Base-by-base conservation (phyloP, 37 sponge, comb jelly and placozoan species). In the Crambe crambe region DNA sequence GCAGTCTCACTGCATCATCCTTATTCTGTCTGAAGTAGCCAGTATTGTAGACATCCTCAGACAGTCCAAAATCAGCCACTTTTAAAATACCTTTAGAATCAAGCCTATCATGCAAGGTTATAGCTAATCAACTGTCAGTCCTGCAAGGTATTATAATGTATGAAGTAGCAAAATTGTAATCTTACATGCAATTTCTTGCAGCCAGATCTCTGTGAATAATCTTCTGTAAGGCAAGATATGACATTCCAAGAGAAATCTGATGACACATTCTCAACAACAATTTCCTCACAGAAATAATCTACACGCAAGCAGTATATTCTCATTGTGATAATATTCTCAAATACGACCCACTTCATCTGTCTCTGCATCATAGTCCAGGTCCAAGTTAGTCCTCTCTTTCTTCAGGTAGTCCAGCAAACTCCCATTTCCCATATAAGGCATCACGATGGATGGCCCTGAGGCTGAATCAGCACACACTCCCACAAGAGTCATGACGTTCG, bases 401-500 rank as follows among this genome's bases (percentile, higher is more conserved):
- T 73, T 73, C 10, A 82, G 56, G 74, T 82, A 82, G 35, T 38
- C 29, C n/a, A 74, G 83, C 18, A 82, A 37, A 36, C 74, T 82
- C 10, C 83, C 83, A 82, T 82, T 82, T 31, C 41, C 83, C 83
- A 82, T 82, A 63, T 51, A 82, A 3, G 83, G 83, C 74, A 82
- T 73, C 25, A 82, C 66, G 35, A 82, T 41, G 42, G 58, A 51
- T 10, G 72, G 71, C 0, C 56, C 74, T 0, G 47, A 47, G 21
- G 42, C 66, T 23, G 73, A 44, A 62, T 73, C 64, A 26, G 72
- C 36, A 64, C 74, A 82, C 66, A 82, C 74, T 41, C 83, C 83
- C 17, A 82, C 58, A 35, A 82, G 74, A 35, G 63, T 62, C 83
- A 82, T 82, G 40, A 82, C 74, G 40, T 82, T 47, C 6, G 74